These are phyloP conservation scores for Chanos chanos DNA, from an alignment of 2,797 vertebrate species.

Conservation along the genomic window DNA sequence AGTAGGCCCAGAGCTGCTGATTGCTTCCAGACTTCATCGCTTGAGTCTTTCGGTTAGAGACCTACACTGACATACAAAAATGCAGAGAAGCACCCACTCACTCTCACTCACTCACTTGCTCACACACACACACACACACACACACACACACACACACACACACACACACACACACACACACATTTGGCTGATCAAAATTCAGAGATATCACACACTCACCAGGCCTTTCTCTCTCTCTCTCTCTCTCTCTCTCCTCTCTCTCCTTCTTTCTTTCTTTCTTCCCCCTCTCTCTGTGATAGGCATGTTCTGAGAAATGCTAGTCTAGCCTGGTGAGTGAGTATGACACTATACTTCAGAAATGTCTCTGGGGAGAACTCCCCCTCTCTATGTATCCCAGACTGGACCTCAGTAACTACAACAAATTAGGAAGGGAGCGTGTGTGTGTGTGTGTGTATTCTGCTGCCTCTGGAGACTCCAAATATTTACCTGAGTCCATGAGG, in stretches of 20 bases:
- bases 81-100: constrained; percentile 33
- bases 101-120: constrained; percentile 22
- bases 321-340: neutral
- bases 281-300: neutral
- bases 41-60: neutral
- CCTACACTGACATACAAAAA: constrained; percentile 36
- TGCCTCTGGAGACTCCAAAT: constrained; percentile 8
- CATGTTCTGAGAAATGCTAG: neutral
- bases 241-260: too few relatives aligned
- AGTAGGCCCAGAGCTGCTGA: constrained; percentile 62
- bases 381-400: neutral
- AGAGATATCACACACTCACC: neutral
- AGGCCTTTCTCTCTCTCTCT: too few relatives aligned
- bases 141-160: neutral
- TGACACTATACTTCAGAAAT: neutral
- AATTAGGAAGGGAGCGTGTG: neutral
- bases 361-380: neutral
- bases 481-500: constrained; percentile 12
- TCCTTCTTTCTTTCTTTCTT: too few relatives aligned
- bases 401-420: neutral
- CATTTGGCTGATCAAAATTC: neutral
- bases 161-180: neutral
- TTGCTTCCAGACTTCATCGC: constrained; percentile 74
- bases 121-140: neutral
- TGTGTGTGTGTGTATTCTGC: constrained; percentile 17